A percentile compares a stretch with the other conserved stretches of the same genome.
Evolutionary conservation across 1,140 invertebrate species (phyloP).

Genomic region (Lepidurus apus): DNA sequence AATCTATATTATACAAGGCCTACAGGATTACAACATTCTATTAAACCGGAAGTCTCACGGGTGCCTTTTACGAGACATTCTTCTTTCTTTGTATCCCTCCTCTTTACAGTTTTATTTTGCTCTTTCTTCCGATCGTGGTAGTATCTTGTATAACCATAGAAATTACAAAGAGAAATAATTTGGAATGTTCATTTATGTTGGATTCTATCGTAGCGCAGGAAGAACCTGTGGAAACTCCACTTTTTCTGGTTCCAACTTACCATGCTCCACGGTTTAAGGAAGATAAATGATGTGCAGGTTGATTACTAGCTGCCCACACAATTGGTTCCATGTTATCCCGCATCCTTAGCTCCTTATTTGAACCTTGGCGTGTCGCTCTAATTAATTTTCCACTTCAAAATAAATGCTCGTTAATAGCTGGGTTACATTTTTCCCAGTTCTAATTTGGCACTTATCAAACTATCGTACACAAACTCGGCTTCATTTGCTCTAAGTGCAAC

Average conservation of each 20-base stretch:
- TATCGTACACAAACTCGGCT: background rate
- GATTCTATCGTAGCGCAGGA: background rate
- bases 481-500: background rate
- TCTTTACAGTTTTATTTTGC: too few species aligned
- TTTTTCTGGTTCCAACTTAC: background rate
- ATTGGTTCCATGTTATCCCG: background rate
- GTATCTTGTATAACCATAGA: too few species aligned
- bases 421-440: background rate
- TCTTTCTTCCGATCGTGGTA: too few species aligned
- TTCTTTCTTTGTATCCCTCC: too few species aligned
- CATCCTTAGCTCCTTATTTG: background rate
- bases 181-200: background rate
- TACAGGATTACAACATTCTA: too few species aligned
- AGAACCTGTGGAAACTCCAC: background rate
- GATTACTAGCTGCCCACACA: background rate
- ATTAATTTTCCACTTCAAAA: background rate
- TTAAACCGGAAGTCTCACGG: too few species aligned
- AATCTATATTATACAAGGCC: too few species aligned
- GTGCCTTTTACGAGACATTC: too few species aligned
- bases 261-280: background rate
- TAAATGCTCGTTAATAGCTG: background rate
- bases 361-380: background rate
- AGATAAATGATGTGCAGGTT: slow-evolving; percentile 15
- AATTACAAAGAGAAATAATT: too few species aligned
- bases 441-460: background rate